Evolutionary conservation across 2,113 vertebrate genomes (phyloP).

Genomic region (Sciurus niger): DNA sequence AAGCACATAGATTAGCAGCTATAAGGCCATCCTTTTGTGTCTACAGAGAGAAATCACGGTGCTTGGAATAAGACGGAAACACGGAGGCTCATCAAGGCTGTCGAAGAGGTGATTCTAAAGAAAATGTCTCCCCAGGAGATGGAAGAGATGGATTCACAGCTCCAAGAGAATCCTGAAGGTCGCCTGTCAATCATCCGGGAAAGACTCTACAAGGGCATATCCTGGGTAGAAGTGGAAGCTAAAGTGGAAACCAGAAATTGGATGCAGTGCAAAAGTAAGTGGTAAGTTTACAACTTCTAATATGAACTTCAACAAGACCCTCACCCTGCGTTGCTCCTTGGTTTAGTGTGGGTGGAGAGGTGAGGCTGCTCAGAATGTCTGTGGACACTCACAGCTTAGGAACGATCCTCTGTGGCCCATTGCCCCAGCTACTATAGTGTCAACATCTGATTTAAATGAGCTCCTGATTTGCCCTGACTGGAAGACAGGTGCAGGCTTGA

Average conservation of each 20-base stretch:
- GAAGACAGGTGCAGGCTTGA: not conserved
- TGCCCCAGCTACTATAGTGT: fast-evolving
- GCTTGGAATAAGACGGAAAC: constrained; percentile 87
- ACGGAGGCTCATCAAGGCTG: constrained; percentile 82
- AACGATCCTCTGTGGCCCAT: fast-evolving
- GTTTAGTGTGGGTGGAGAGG: fast-evolving
- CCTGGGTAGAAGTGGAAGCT: constrained; percentile 88
- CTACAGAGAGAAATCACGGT: constrained; percentile 84
- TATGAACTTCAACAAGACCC: not conserved
- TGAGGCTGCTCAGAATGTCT: fast-evolving
- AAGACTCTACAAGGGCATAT: constrained; percentile 82
- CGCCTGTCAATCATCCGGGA: constrained; percentile 78
- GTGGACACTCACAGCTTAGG: fast-evolving
- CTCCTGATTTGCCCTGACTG: fast-evolving
- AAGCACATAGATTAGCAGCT: not conserved
- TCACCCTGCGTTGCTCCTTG: fast-evolving
- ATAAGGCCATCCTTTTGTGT: not conserved
- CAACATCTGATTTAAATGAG: not conserved
- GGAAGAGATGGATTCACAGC: not conserved
- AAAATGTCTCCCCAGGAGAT: constrained; percentile 62
- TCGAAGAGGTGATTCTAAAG: constrained; percentile 85
- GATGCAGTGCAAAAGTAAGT: constrained; percentile 90
- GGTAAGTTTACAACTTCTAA: constrained; percentile 83
- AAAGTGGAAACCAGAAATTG: constrained; percentile 88
- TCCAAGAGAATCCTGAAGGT: not conserved